Evolutionary conservation across 2,888 invertebrate species (phyloP).

Genomic region (Unio pictorum): DNA sequence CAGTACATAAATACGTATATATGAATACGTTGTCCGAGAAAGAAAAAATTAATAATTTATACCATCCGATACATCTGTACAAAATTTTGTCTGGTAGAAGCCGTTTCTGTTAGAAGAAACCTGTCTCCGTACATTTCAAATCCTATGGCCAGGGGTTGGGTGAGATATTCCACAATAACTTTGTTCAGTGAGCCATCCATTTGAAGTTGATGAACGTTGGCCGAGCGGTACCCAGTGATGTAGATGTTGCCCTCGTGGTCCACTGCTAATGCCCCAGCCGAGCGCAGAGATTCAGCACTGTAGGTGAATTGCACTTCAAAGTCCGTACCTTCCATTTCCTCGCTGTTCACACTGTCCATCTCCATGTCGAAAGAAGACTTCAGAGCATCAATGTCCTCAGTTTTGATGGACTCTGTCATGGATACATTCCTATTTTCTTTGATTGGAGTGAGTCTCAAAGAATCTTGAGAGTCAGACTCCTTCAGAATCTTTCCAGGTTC

Average conservation of each 20-base stretch:
- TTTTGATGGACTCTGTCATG: conserved; percentile 24
- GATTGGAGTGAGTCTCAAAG: conserved; percentile 14
- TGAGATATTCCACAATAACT: conserved; percentile 27
- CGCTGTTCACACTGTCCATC: conserved; percentile 12
- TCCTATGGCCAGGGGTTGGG: conserved; percentile 28
- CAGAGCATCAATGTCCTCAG: conserved; percentile 25
- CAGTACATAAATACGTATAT: too few relatives aligned
- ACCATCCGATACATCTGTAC: conserved; percentile 32
- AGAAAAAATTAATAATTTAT: neutral
- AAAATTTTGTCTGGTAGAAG: conserved; percentile 25
- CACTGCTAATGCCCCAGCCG: conserved; percentile 32
- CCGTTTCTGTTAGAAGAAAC: conserved; percentile 31
- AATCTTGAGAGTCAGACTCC: neutral
- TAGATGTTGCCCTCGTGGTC: conserved; percentile 41
- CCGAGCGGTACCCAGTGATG: conserved; percentile 29
- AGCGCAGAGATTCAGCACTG: conserved; percentile 32
- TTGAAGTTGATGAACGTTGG: conserved; percentile 32
- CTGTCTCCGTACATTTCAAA: conserved; percentile 32
- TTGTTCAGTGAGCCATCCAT: conserved; percentile 32
- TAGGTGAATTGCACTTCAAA: conserved; percentile 34
- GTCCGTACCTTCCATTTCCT: conserved; percentile 21
- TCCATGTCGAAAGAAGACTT: conserved; percentile 22
- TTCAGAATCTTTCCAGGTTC: too few relatives aligned
- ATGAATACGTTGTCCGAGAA: too few relatives aligned
- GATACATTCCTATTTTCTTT: conserved; percentile 24